These are phyloP conservation scores for Cynodonichthys magdalenae DNA, from an alignment of 2,797 vertebrate species.

Conservation along the genomic window DNA sequence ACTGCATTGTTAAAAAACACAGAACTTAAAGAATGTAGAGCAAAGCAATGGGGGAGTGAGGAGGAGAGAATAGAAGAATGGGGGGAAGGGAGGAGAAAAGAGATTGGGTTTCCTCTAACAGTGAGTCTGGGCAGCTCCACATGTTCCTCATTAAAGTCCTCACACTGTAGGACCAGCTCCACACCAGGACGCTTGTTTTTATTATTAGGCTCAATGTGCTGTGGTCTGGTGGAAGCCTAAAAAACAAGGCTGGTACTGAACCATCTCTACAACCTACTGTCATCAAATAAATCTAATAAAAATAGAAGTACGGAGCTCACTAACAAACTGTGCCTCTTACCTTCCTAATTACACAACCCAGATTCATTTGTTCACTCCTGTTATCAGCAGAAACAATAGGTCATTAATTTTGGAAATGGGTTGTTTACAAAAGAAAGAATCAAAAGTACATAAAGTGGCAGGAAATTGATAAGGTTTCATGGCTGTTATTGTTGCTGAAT, in stretches of 20 bases:
- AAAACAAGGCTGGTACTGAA: conserved; percentile 56
- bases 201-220: conserved; percentile 82
- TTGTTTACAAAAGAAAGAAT: conserved; percentile 45
- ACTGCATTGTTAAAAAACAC: conserved; percentile 13
- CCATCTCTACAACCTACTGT: conserved; percentile 50
- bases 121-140: conserved; percentile 84
- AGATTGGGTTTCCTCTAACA: conserved; percentile 86
- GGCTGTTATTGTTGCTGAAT: conserved; percentile 67
- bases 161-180: conserved; percentile 82
- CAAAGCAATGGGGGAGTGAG: conserved; percentile 40
- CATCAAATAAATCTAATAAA: conserved; percentile 33
- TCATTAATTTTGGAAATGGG: conserved; percentile 21
- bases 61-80: conserved; percentile 56
- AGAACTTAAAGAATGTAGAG: conserved; percentile 19
- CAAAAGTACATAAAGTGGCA: conserved; percentile 28
- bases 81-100: conserved; percentile 55
- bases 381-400: background rate
- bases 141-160: conserved; percentile 87
- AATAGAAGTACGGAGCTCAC: conserved; percentile 25
- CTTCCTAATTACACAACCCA: conserved; percentile 1
- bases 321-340: background rate
- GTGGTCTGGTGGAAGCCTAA: conserved; percentile 73
- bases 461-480: conserved; percentile 54
- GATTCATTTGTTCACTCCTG: conserved; percentile 9
- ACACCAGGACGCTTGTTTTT: conserved; percentile 84